Evolutionary conservation across 1,140 invertebrate species (phyloP), one percentile per base, ranked within the genome.

Genomic region (Ips nitidus): DNA sequence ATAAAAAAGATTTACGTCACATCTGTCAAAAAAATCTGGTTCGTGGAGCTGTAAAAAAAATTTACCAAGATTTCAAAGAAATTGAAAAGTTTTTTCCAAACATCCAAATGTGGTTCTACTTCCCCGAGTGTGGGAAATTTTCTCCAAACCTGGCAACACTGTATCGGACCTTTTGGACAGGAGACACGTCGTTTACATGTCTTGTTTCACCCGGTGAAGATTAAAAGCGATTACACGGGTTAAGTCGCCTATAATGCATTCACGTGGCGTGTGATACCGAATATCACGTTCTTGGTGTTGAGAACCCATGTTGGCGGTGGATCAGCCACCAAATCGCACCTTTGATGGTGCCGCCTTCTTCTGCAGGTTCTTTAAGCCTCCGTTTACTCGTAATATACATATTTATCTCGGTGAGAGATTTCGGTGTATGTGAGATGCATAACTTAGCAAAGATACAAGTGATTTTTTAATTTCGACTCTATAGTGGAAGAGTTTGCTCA

Each of bases 261-360:
- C 67, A 56, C 47, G 38, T 41, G 42, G 52, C 67, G 52, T 69
- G 58, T 56, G 67, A 61, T 69, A 61, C 52, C 43, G 53, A 39
- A 42, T 61, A 57, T 61, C 67, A 69, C 67, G 60, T 69, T 55
- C 47, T 37, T 62, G 60, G 67, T 69, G 67, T 69, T 62, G 62
- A 63, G 59, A 69, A 69, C 57, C 58, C 67, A 69, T 69, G 67
- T 69, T 69, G 55, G 45, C 39, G 58, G 22, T 47, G 43, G 52
- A 69, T 69, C 67, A 39, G 59, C 60, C 43, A 47, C 50, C 59
- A 62, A 45, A 61, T 62, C 59, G 40, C 5, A 6, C 40, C 45
- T 62, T 68, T 61, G 58, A 69, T 40, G 67, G 45, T 4, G 45
- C 58, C 67, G 60, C 41, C 52, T 41, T 68, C 53, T 36, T 37